Percentiles rank a stretch among this genome's conserved stretches.
phyloP scores from a whole-genome alignment of 2,888 invertebrate genomes.

The Tenthredo scrophulariae region DNA sequence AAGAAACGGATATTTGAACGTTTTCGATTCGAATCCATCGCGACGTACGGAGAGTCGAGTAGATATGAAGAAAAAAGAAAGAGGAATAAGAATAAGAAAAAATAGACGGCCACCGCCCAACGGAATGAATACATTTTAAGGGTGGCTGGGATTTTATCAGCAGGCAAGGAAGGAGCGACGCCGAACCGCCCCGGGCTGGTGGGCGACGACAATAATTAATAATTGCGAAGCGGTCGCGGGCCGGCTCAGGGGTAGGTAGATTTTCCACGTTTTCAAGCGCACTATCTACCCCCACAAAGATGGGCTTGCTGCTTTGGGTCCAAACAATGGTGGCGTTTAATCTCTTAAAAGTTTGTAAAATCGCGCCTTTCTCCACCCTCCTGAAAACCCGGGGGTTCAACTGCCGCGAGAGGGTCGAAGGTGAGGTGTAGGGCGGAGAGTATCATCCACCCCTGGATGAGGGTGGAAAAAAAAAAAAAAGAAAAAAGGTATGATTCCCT shows the following conservation, averaged over 20 bases:
- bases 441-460: background rate
- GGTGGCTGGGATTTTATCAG: conserved; percentile 62
- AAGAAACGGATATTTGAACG: conserved; percentile 36
- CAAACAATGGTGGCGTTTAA: conserved; percentile 56
- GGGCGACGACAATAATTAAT: conserved; percentile 69
- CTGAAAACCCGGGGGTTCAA: background rate
- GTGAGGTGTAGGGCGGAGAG: background rate
- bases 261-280: conserved; percentile 44
- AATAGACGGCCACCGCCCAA: background rate
- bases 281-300: conserved; percentile 51
- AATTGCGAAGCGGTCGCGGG: conserved; percentile 58
- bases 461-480: background rate
- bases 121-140: conserved; percentile 7
- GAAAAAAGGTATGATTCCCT: conserved; percentile 18
- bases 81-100: conserved; percentile 35
- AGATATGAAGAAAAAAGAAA: background rate
- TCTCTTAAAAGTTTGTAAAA: conserved; percentile 48
- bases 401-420: conserved; percentile 2
- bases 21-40: conserved; percentile 32
- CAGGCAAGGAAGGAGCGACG: conserved; percentile 21
- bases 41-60: background rate
- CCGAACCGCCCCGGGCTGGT: conserved; percentile 57
- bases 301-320: conserved; percentile 52
- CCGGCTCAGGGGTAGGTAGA: background rate
- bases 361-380: background rate